Percentiles rank a stretch among this genome's conserved stretches.
Evolutionary conservation across 2,797 vertebrate genomes (phyloP).

Genomic region (Clamator glandarius): DNA sequence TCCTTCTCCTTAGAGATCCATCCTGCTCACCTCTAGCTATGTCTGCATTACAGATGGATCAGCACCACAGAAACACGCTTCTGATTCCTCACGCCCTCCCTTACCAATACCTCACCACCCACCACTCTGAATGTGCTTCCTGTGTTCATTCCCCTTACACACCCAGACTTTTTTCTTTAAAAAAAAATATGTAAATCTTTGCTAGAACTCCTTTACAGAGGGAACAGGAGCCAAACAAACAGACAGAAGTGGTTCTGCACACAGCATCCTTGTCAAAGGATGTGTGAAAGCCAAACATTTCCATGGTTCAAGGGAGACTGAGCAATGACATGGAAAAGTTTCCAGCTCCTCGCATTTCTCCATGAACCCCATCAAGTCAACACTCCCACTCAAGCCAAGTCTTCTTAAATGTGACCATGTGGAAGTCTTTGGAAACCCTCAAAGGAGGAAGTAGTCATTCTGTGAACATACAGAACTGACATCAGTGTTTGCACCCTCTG

Average conservation of each 20-base stretch:
- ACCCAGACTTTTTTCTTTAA: background rate
- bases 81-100: background rate
- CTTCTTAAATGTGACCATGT: background rate
- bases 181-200: background rate
- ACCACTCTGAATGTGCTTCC: background rate
- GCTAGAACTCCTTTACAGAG: background rate
- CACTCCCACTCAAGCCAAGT: background rate
- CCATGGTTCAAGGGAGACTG: background rate
- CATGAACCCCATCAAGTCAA: background rate
- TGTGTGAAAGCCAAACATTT: background rate
- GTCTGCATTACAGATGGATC: background rate
- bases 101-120: background rate
- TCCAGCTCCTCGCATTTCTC: background rate
- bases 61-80: background rate
- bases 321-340: background rate
- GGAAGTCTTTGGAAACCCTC: background rate
- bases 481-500: background rate
- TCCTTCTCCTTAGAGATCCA: background rate
- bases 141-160: background rate
- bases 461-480: background rate
- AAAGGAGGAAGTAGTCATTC: slow-evolving; percentile 25
- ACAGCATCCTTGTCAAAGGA: background rate
- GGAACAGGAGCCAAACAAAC: background rate
- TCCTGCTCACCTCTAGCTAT: background rate
- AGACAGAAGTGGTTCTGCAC: background rate